These are phyloP conservation scores for Caenorhabditis sp. DNA, from an alignment of 2,888 invertebrate species.

Conservation along the genomic window DNA sequence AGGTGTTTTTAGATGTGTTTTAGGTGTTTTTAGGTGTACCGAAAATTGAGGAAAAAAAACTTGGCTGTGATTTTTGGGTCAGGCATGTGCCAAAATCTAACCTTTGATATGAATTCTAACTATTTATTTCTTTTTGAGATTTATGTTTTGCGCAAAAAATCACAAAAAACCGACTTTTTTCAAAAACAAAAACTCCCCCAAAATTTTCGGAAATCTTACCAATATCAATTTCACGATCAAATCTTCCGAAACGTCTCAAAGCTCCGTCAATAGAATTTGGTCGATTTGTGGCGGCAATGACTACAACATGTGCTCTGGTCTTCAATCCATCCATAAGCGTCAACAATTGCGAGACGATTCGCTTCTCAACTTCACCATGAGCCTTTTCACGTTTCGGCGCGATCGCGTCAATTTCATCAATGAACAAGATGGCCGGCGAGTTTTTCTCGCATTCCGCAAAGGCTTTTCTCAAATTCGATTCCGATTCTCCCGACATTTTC, in stretches of 20 bases:
- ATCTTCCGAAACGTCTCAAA: conserved; percentile 91
- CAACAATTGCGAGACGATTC: conserved; percentile 95
- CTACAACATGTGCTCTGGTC: conserved; percentile 83
- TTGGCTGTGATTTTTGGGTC: too few species aligned
- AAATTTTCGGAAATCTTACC: too few species aligned
- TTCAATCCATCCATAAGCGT: conserved; percentile 99
- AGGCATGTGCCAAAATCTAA: too few species aligned
- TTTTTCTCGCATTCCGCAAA: conserved; percentile 99
- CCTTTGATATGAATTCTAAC: too few species aligned
- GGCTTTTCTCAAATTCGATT: conserved; percentile 96
- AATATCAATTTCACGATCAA: conserved; percentile 97
- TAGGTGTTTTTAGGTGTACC: too few species aligned
- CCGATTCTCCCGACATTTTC: conserved; percentile 97
- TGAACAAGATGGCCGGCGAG: conserved; percentile 98
- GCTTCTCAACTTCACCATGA: conserved; percentile 93
- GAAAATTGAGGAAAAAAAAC: too few species aligned
- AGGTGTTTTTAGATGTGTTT: too few species aligned
- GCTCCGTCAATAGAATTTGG: conserved; percentile 99
- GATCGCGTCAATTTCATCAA: conserved; percentile 98
- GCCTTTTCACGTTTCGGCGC: conserved; percentile 99
- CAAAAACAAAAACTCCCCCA: too few species aligned
- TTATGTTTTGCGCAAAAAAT: too few species aligned
- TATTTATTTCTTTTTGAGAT: too few species aligned
- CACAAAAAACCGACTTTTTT: too few species aligned
- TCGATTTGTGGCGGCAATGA: conserved; percentile 98